These are phyloP conservation scores for Pristionchus entomophagus DNA, from an alignment of 2,888 invertebrate genomes.

Conservation along the genomic window DNA sequence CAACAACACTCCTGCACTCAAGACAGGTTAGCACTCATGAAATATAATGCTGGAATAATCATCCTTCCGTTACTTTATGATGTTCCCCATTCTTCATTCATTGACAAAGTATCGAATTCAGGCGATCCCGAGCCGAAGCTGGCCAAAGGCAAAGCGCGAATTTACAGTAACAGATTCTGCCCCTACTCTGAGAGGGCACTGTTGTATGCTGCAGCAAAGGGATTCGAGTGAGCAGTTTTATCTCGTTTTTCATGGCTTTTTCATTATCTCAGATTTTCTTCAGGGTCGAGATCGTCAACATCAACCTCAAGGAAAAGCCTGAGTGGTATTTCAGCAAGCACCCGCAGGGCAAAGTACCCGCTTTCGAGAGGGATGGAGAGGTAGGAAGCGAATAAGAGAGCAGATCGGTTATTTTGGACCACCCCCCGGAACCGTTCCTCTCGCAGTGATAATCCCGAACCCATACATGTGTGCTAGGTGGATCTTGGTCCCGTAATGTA, in stretches of 20 bases:
- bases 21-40: no score
- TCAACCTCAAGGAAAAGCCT: slow-evolving; percentile 80
- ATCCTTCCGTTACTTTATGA: no score
- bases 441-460: neutral
- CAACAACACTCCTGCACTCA: neutral
- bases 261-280: no score
- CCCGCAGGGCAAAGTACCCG: slow-evolving; percentile 83
- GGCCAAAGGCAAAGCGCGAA: slow-evolving; percentile 81
- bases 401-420: no score
- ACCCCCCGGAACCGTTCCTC: no score
- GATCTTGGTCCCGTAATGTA: no score
- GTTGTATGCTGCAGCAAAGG: slow-evolving; percentile 81
- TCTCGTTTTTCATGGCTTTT: neutral
- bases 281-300: slow-evolving; percentile 62
- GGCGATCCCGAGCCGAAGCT: slow-evolving; percentile 54
- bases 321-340: slow-evolving; percentile 84
- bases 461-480: slow-evolving; percentile 76
- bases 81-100: no score
- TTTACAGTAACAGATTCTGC: slow-evolving; percentile 89
- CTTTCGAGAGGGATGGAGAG: slow-evolving; percentile 81
- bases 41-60: no score
- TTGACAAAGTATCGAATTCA: no score
- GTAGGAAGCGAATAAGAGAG: no score
- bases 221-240: slow-evolving; percentile 52
- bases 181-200: slow-evolving; percentile 87